phyloP scores from a whole-genome alignment of 1,140 invertebrate genomes.

The Triops longicaudatus region DNA sequence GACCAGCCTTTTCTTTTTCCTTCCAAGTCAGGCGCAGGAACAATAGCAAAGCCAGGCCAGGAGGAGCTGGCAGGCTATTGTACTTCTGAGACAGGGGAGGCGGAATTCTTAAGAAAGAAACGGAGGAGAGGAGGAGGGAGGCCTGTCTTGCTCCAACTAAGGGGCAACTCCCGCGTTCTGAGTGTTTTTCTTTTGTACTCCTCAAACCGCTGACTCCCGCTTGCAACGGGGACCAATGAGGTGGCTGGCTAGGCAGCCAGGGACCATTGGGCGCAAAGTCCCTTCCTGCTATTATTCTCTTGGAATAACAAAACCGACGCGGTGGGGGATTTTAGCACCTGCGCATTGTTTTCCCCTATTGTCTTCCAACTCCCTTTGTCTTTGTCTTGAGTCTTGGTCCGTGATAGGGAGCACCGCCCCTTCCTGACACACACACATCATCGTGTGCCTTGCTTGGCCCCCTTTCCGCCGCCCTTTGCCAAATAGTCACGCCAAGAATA shows the following conservation, averaged over 20 bases:
- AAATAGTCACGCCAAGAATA: not conserved
- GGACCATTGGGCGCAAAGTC: not conserved
- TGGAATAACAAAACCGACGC: not conserved
- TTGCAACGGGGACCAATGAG: not conserved
- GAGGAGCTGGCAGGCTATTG: conserved; percentile 4
- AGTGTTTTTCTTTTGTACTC: not conserved
- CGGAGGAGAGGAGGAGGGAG: not conserved
- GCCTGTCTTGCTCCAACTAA: not conserved
- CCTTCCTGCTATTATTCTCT: not conserved
- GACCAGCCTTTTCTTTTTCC: not conserved
- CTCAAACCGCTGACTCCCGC: not conserved
- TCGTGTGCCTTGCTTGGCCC: not conserved
- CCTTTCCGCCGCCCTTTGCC: not conserved
- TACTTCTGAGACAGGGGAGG: not conserved
- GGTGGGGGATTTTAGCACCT: not conserved
- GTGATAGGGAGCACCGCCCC: not conserved
- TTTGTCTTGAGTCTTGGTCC: not conserved
- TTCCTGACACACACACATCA: not conserved
- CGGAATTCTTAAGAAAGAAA: not conserved
- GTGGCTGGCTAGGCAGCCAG: not conserved
- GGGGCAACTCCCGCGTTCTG: too few relatives aligned
- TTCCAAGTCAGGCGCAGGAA: conserved; percentile 5
- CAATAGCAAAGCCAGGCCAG: not conserved
- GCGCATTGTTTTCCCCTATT: conserved; percentile 6
- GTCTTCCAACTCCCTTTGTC: not conserved